Evolutionary conservation across 2,888 invertebrate genomes (phyloP), one percentile per base, ranked within the genome.

Genomic region (Leistus spinibarbis): DNA sequence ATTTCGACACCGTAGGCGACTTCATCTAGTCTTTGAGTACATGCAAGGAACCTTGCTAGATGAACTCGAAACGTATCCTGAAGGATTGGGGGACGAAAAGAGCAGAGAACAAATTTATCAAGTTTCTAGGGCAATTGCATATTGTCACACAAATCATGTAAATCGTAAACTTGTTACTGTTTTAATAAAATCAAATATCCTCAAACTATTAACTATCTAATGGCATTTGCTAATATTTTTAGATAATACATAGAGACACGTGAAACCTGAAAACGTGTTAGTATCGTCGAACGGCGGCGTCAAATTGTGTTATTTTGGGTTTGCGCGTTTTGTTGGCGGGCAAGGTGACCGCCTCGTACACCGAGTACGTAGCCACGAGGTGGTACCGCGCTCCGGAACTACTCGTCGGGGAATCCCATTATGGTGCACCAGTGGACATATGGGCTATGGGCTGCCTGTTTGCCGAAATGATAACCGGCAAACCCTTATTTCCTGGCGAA

Each of bases 291-390:
- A 89, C 54, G 95, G 95, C 0, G 91, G 96, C 3, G 92, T 96
- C 54, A 96, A 96, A 86, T 87, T 96, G n/a, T 96, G 96, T 84
- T 96, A 96, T 87, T 93, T 96, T 79, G 96, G 96, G 0, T 96
- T 96, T 82, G 96, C 96, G 0, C 87, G 96, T 53, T 87, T 92
- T 0, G 86, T 93, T 72, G 91, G 91, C 0, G 88, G 89, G 0
- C 88, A 91, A 1, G 93, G 93, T 0, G 95, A 95, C 83, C n/a
- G n/a, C n/a, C n/a, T 91, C 92, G 0, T 95, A 93, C 86, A 96
- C 94, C 74, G 96, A 95, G 85, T 96, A 96, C 83, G 96, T 96
- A 40, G 96, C 96, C 10, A 96, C 96, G 0, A 86, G 95, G 78
- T 95, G 95, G 95, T 96, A 96, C 86, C 86, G 96, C 70, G 94